Evolutionary conservation across 1,140 invertebrate species (phyloP).

Genomic region (Diplogasteroides magnus): DNA sequence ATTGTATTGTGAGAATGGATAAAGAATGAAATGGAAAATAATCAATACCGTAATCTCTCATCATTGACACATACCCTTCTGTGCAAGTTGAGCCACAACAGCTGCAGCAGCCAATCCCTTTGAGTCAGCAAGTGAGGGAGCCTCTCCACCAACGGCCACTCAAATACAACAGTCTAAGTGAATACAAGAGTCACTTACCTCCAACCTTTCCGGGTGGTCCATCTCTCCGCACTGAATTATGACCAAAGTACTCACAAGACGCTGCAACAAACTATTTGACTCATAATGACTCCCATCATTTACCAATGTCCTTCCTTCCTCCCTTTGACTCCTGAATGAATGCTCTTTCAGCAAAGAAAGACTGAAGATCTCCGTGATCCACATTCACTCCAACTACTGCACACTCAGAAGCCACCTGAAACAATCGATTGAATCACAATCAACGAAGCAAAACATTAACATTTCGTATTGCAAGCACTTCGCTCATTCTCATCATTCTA

Average conservation of each 20-base stretch:
- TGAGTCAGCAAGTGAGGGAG: neutral
- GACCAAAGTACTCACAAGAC: neutral
- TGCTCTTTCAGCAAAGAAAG: neutral
- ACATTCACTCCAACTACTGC: neutral
- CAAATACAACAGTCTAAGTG: too few species aligned
- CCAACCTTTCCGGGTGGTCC: neutral
- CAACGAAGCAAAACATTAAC: too few species aligned
- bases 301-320: neutral
- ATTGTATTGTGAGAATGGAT: too few species aligned
- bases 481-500: too few species aligned
- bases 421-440: too few species aligned
- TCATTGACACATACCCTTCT: neutral
- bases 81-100: neutral
- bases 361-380: neutral
- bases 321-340: neutral
- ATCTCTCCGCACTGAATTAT: neutral
- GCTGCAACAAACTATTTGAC: neutral
- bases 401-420: neutral
- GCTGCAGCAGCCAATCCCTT: neutral
- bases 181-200: too few species aligned
- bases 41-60: too few species aligned
- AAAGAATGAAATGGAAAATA: too few species aligned
- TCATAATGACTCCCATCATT: neutral
- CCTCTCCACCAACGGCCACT: neutral
- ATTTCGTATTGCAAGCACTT: too few species aligned